A percentile compares a stretch with the other conserved stretches of the same genome.
These are phyloP conservation scores for Spilosoma lubricipeda DNA, from an alignment of 2,888 invertebrate genomes.

Conservation along the genomic window DNA sequence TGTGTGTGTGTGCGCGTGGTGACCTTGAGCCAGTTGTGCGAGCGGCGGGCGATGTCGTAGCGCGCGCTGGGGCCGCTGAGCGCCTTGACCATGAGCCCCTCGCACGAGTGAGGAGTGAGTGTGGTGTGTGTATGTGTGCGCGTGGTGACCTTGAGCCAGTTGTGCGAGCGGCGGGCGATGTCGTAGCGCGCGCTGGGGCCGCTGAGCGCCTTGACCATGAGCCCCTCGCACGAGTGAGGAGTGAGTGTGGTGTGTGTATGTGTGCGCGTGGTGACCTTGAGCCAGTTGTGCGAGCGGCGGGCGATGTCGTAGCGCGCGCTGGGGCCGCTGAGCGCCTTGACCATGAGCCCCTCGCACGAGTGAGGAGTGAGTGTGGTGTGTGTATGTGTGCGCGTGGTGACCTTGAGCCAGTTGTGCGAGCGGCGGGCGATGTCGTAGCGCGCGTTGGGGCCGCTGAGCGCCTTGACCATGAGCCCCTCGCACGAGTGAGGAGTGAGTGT, in stretches of 20 bases:
- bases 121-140: too few relatives aligned
- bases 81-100: conserved; percentile 99
- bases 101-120: conserved; percentile 92
- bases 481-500: conserved; percentile 90
- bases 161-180: conserved; percentile 97
- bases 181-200: conserved; percentile 96
- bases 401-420: conserved; percentile 97
- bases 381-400: conserved; percentile 22
- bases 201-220: conserved; percentile 98
- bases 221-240: conserved; percentile 99
- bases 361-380: conserved; percentile 60
- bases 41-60: conserved; percentile 98
- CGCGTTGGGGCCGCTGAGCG: conserved; percentile 92
- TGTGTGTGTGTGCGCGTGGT: too few relatives aligned
- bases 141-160: conserved; percentile 92
- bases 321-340: conserved; percentile 94
- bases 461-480: conserved; percentile 99
- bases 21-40: conserved; percentile 96
- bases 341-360: conserved; percentile 99
- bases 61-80: conserved; percentile 93
- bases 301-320: conserved; percentile 99
- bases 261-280: conserved; percentile 86
- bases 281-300: conserved; percentile 96
- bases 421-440: conserved; percentile 99
- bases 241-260: not conserved